A percentile compares a stretch with the other conserved stretches of the same genome.
phyloP scores from a whole-genome alignment of 2,888 invertebrate genomes.

The Laothoe populi region DNA sequence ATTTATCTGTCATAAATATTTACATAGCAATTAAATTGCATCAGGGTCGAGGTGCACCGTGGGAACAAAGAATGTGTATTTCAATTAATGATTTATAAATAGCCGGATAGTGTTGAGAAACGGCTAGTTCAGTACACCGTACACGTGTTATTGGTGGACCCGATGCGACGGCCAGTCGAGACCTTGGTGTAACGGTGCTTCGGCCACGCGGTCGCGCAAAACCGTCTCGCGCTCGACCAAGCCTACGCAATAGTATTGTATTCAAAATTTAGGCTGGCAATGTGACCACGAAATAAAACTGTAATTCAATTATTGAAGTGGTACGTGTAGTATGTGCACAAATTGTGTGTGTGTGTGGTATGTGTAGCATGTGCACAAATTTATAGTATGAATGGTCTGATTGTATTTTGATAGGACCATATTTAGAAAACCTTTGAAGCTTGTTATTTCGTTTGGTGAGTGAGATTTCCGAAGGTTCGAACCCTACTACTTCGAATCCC shows the following conservation, averaged over 20 bases:
- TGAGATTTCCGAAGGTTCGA: too few relatives aligned
- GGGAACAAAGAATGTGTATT: conserved; percentile 7
- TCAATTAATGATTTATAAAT: background rate
- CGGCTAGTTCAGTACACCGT: background rate
- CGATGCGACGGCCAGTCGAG: conserved; percentile 8
- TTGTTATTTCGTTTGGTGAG: too few relatives aligned
- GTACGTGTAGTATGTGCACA: too few relatives aligned
- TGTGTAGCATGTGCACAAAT: too few relatives aligned
- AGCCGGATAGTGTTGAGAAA: background rate
- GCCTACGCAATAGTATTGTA: background rate
- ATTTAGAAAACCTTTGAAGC: too few relatives aligned
- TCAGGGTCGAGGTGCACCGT: background rate
- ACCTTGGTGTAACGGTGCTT: conserved; percentile 15
- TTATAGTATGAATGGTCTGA: too few relatives aligned
- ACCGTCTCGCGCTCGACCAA: background rate
- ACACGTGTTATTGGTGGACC: conserved; percentile 15
- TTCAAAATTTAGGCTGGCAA: too few relatives aligned
- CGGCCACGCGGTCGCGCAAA: conserved; percentile 15
- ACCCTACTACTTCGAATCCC: too few relatives aligned
- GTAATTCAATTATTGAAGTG: too few relatives aligned
- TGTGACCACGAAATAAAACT: too few relatives aligned
- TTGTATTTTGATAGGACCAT: too few relatives aligned
- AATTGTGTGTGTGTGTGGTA: too few relatives aligned
- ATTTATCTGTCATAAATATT: background rate
- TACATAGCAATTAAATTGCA: background rate